These are phyloP conservation scores for Chamaetylas fuelleborni DNA, from an alignment of 2,113 vertebrate species.

Conservation along the genomic window DNA sequence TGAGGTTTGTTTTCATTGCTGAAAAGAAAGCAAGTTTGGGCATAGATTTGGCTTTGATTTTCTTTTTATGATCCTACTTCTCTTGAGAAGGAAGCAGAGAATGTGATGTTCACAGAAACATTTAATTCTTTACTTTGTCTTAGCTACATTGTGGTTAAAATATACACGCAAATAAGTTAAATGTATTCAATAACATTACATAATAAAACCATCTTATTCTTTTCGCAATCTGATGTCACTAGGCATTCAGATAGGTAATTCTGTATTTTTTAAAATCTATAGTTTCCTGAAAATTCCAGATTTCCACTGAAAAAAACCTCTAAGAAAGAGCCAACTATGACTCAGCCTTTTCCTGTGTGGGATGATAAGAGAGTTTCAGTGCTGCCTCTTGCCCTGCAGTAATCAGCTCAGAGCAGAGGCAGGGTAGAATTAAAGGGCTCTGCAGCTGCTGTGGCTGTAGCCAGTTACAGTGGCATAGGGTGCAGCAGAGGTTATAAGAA, in stretches of 20 bases:
- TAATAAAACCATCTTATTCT: not conserved
- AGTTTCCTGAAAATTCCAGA: not conserved
- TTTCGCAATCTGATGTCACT: not conserved
- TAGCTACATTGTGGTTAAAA: not conserved
- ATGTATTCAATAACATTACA: not conserved
- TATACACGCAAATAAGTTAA: not conserved
- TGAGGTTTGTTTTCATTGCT: not conserved
- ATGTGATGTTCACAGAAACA: not conserved
- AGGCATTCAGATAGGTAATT: not conserved
- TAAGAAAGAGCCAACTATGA: not conserved
- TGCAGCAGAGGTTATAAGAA: not conserved
- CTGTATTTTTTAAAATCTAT: not conserved
- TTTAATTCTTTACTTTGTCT: conserved; percentile 1
- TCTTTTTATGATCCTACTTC: not conserved
- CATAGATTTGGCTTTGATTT: not conserved
- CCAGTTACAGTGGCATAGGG: not conserved
- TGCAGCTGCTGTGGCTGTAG: not conserved
- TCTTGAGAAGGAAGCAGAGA: not conserved
- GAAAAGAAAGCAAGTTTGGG: not conserved
- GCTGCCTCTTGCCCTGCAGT: not conserved
- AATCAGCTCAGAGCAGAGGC: not conserved
- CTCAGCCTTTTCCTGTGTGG: not conserved
- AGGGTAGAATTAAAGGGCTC: not conserved
- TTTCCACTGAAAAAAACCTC: not conserved
- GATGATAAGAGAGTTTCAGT: not conserved